A percentile compares a stretch with the other conserved stretches of the same genome.
Evolutionary conservation across 2,113 vertebrate species (phyloP).

Genomic region (Odocoileus hemionus): DNA sequence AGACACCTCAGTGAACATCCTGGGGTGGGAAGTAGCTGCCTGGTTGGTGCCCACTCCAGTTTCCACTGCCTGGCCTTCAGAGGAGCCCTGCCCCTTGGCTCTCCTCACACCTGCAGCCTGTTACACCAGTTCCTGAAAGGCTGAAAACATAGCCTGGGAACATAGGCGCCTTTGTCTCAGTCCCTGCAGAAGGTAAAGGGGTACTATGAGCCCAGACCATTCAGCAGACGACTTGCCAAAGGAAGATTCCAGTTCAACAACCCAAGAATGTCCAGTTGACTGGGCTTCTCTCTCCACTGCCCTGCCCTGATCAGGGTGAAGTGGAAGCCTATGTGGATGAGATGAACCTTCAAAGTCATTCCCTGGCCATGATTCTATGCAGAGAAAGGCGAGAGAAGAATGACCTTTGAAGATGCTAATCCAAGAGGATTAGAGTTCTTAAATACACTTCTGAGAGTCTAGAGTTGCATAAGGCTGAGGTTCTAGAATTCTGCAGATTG

Average conservation of each 20-base stretch:
- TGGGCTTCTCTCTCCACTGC: not conserved
- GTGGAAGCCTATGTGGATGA: not conserved
- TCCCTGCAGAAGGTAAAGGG: not conserved
- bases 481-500: not conserved
- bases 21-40: not conserved
- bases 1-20: not conserved
- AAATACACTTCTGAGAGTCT: not conserved
- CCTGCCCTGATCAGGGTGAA: not conserved
- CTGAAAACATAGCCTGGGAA: slow-evolving; percentile 13
- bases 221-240: not conserved
- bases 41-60: not conserved
- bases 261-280: not conserved
- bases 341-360: not conserved
- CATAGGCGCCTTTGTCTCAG: not conserved
- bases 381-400: not conserved
- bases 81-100: not conserved
- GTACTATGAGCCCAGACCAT: not conserved
- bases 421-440: not conserved
- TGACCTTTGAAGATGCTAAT: not conserved
- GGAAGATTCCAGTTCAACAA: not conserved
- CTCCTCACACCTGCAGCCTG: not conserved
- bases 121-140: not conserved
- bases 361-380: not conserved
- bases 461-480: not conserved
- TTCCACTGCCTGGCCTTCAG: not conserved